Conservation (phyloP, 2,797 vertebrate genomes). For the Antrozous pallidus region DNA sequence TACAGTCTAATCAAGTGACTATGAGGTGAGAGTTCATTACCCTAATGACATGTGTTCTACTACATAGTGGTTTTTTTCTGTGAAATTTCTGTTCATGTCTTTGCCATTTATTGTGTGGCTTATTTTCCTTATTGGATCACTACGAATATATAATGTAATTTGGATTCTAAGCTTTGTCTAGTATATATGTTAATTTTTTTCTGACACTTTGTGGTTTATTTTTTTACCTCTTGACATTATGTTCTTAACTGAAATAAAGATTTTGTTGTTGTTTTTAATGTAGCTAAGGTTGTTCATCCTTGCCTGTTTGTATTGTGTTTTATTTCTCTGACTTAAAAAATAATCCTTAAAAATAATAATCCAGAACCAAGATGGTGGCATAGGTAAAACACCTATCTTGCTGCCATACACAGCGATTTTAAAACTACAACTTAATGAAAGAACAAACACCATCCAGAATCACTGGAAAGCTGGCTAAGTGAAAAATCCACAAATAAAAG, state of each 20-base stretch:
- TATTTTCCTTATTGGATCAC: slow-evolving; percentile 1
- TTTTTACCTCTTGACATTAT: neutral
- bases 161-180: slow-evolving; percentile 3
- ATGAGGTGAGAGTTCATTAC: neutral
- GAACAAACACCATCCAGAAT: too few species aligned
- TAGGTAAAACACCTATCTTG: too few species aligned
- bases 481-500: too few species aligned
- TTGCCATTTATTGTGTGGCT: neutral
- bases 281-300: neutral
- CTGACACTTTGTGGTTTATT: neutral
- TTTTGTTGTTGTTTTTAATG: slow-evolving; percentile 18
- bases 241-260: neutral
- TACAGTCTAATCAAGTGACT: neutral
- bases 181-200: neutral
- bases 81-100: neutral
- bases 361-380: too few species aligned
- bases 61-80: neutral
- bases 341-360: neutral
- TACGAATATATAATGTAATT: neutral
- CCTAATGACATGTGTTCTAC: neutral
- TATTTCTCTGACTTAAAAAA: neutral
- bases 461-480: too few species aligned
- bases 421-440: too few species aligned
- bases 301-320: neutral
- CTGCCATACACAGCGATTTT: too few species aligned